Base-by-base conservation (phyloP, 2,888 invertebrate genomes). In the Crematogaster levior region DNA sequence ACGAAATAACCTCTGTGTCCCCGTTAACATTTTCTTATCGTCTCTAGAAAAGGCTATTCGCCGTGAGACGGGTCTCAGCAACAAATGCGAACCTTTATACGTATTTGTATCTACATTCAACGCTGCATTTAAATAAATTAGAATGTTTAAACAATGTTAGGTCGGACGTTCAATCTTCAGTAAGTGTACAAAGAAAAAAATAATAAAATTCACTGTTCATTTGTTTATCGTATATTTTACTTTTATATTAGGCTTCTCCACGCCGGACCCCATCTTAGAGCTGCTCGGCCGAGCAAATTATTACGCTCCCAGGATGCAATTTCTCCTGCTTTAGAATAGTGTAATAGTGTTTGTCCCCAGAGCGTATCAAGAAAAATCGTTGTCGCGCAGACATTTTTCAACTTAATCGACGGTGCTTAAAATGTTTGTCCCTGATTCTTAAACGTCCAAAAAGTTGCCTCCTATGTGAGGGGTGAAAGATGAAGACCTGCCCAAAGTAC, bases 1-100 rank as follows among this genome's bases (percentile, higher is more conserved):
- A 84, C 85, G 88, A 86, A 90, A 89, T 90, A 88, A 90, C 90
- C 86, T 81, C 83, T 77, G 87, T 87, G 84, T 83, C 89, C 81
- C 88, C 85, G 90, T 89, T 89, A 90, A 90, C 87, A 89, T 89
- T 89, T 88, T 87, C 90, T 87, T 90, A 90, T 89, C 89, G 87
- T 37, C 81, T 65, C 56, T 5, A 21, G 40, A n/a, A n/a, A 43
- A 77, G 21, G 15, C 12, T 18, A 24, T 18, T 18, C 37, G 75
- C 30, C 56, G 21, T 70, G 12, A 68, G 4, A 24, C 27, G 10
- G 4, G 4, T 30, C 30, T 40, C 4, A 30, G 1, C 51, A 7
- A 24, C 24, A n/a, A 43, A 63, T 48, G 12, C 40, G 21, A 40
- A 40, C 15, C 3, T 15, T 21, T 0, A 9, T 34, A 34, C 34